Conservation (phyloP, 2,888 invertebrate species). For the Catotricha subobsoleta region DNA sequence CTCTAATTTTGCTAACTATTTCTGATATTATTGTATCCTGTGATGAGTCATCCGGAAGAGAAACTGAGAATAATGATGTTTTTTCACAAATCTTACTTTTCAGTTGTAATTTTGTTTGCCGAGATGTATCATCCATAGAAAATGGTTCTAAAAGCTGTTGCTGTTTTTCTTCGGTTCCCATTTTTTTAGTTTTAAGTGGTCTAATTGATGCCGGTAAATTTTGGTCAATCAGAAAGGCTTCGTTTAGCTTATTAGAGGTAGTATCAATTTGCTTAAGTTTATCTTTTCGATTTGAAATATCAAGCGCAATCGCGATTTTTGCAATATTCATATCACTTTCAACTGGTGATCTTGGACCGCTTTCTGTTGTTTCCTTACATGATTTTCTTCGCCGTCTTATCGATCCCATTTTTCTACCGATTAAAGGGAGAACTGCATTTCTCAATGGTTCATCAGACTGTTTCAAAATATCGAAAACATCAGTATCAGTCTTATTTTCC, state of each 20-base stretch:
- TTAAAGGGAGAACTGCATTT: no score
- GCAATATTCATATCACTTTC: constrained; percentile 4
- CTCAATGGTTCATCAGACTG: neutral
- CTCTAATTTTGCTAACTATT: constrained; percentile 7
- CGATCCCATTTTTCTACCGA: no score
- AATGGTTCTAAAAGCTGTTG: neutral
- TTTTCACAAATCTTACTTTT: neutral
- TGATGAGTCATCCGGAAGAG: constrained; percentile 1
- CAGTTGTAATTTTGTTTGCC: neutral
- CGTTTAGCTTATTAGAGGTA: neutral
- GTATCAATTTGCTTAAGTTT: neutral
- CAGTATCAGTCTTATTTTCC: no score
- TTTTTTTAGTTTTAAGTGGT: neutral
- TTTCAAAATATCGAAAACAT: neutral
- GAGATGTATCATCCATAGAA: neutral
- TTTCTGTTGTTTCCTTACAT: no score
- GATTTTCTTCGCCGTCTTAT: neutral
- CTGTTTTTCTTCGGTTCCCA: neutral
- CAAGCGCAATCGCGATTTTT: constrained; percentile 1
- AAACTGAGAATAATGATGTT: neutral
- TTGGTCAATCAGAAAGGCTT: neutral
- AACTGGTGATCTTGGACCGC: constrained; percentile 4
- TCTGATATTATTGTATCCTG: constrained; percentile 7
- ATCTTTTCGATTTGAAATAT: constrained; percentile 1
- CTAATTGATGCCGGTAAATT: no score